A percentile compares a stretch with the other conserved stretches of the same genome.
Conservation (phyloP, 2,113 vertebrate species). For the Fregetta grallaria region DNA sequence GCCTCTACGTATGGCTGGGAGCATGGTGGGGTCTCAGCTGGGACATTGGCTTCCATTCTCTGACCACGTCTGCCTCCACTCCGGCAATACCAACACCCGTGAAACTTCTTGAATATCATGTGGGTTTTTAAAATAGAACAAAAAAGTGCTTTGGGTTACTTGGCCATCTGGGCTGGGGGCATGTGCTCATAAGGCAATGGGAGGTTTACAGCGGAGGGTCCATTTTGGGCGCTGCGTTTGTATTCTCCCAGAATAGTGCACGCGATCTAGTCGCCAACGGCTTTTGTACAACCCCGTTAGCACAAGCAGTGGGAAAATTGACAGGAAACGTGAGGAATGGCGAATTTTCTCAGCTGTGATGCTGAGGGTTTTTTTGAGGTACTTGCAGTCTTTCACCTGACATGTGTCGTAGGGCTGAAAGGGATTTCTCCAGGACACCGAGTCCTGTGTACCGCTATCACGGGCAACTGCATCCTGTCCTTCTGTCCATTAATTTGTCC, state of each 20-base stretch:
- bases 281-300: background rate
- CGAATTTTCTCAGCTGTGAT: background rate
- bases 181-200: accelerated
- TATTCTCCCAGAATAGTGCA: background rate
- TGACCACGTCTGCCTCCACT: background rate
- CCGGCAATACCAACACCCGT: background rate
- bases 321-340: background rate
- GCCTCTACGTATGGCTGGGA: background rate
- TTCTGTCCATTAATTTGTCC: slow-evolving; percentile 20
- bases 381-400: background rate
- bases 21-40: background rate
- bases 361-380: background rate
- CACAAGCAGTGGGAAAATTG: background rate
- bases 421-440: background rate
- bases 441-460: background rate
- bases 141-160: background rate
- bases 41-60: background rate
- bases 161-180: background rate
- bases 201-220: background rate
- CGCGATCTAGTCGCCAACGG: accelerated
- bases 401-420: background rate
- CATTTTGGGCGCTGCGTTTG: background rate
- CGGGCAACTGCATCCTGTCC: background rate
- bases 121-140: background rate
- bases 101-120: background rate